These are phyloP conservation scores for Myotis brandtii DNA, from an alignment of 2,113 vertebrate species.

Conservation along the genomic window DNA sequence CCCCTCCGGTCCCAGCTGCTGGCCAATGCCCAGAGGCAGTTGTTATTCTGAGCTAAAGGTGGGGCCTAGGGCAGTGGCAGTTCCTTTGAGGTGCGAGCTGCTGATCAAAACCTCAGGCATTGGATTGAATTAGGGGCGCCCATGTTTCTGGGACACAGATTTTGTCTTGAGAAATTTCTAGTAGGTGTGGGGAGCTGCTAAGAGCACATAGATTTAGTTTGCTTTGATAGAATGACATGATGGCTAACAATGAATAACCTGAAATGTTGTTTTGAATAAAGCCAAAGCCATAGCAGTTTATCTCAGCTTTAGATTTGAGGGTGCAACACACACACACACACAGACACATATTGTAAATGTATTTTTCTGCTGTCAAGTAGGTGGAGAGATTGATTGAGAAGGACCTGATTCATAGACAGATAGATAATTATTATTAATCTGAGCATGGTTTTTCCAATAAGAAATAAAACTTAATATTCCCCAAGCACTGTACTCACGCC, in stretches of 20 bases:
- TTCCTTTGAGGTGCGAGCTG: neutral
- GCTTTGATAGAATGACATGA: neutral
- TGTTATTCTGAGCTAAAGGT: fast-evolving
- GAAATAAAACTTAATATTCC: neutral
- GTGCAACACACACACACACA: too few relatives aligned
- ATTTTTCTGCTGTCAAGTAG: neutral
- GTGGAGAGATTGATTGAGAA: neutral
- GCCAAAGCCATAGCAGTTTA: neutral
- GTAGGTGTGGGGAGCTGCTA: neutral
- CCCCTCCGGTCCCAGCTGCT: too few relatives aligned
- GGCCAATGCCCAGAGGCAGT: too few relatives aligned
- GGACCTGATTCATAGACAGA: neutral
- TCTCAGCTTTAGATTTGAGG: neutral
- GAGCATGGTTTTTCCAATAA: neutral
- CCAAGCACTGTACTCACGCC: fast-evolving
- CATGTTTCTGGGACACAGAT: neutral
- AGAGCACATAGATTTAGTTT: neutral
- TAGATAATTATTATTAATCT: neutral
- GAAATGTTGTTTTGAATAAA: neutral
- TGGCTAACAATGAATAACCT: neutral
- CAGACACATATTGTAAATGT: neutral
- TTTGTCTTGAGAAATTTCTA: neutral
- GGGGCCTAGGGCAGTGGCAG: fast-evolving
- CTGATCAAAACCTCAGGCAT: too few relatives aligned
- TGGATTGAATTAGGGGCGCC: fast-evolving